Evolutionary conservation across 2,797 vertebrate genomes (phyloP), one percentile per base, ranked within the genome.

Genomic region (Benthosema pterotum): DNA sequence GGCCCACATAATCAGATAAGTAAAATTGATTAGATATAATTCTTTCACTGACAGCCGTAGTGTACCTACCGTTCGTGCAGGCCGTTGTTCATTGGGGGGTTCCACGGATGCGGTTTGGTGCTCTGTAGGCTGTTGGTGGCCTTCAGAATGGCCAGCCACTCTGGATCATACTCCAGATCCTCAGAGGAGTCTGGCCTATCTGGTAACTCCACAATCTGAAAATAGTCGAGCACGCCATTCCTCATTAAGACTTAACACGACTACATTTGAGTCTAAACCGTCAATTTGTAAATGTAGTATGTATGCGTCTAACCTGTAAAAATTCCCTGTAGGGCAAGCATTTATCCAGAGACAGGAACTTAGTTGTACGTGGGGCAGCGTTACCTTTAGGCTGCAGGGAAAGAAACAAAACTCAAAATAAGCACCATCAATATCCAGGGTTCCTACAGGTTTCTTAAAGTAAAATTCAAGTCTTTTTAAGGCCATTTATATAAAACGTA

Each of bases 291-390:
- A 7, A 38, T 38, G 32, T 38, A 22, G 19, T 22, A 46, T 8
- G 22, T n/a, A n/a, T 1, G 42, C 7, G 17, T 64, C 82, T 92
- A 82, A 99, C 98, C 96, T 99, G 98, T 69, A 99, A 86, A 74
- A 99, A 99, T 48, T 99, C 96, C 85, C 97, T 91, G 56, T 95
- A 90, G 0, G 98, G 98, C 54, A 99, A 88, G 74, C 97, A 99
- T 82, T 99, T 99, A 88, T 99, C 98, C 88, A 99, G 90, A 42
- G 98, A 97, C 79, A 99, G 91, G 89, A 99, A 99, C 62, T 94
- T 98, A 1, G 97, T 99, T 54, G 93, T 92, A 71, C 95, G 96
- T 52, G 95, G 92, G n/a, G 93, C 63, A 69, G 93, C 63, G 1
- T 86, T 88, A 42, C 70, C 83, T 84, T 91, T 92, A 1, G 91